Base-by-base conservation (phyloP, 2,113 vertebrate species). In the Toxotes chatareus region DNA sequence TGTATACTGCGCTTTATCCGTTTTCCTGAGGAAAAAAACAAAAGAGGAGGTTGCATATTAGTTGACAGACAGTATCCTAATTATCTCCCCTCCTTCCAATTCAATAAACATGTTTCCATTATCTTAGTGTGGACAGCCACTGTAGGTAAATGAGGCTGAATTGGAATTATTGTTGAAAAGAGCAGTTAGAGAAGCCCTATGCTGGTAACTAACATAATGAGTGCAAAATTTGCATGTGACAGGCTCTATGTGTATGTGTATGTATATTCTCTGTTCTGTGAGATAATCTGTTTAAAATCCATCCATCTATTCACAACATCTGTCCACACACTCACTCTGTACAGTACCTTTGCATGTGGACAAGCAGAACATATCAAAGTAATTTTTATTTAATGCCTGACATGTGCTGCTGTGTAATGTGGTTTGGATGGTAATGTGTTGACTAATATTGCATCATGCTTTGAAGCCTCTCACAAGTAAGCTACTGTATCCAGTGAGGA, bases 1-100 rank as follows among this genome's bases (percentile, higher is more conserved):
- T 3, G 97, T 98, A 77, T 98, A 99, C 89, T 99, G 98, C 71
- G 98, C 96, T 96, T 99, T 99, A 89, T 99, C 98, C 38, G 97
- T 96, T 96, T 97, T 98, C 94, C 98, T 99, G 92, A 2, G n/a
- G 70, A 67, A 65, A 83, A 68, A 23, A 56, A 27, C 27, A 27
- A 27, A 27, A 27, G 27, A 80, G 13, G 16, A 66, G 36, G 60
- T 60, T 77, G 76, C 65, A 64, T 21, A 76, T 92, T 76, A 89
- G 84, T 63, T 42, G 53, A 88, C 38, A 85, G n/a, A 79, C 16
- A 71, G 51, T n/a, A 40, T 69, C 68, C 71, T 59, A 88, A 90
- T 90, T 89, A 89, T 67, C 76, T 72, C 36, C n/a, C 61, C 65
- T 72, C 42, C 46, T 73, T 78, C 66, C 74, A 83, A 77, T 87